These are phyloP conservation scores for Sternotherus odoratus DNA, from an alignment of 2,797 vertebrate species.

Conservation along the genomic window DNA sequence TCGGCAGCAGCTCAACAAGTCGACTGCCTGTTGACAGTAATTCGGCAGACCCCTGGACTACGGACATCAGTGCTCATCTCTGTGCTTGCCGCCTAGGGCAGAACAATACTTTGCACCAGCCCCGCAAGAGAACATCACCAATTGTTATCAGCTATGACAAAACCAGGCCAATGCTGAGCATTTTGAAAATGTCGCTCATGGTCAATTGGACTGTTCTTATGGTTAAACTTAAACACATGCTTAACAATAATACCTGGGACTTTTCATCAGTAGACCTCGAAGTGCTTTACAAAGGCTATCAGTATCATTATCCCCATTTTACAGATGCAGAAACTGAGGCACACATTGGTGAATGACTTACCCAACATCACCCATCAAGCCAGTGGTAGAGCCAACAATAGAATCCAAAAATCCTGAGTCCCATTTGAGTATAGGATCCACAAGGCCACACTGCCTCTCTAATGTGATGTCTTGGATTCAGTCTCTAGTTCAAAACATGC, in stretches of 20 bases:
- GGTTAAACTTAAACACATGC: neutral
- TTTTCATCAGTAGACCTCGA: neutral
- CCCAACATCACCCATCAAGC: neutral
- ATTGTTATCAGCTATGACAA: neutral
- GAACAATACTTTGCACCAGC: too few relatives aligned
- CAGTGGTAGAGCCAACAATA: neutral
- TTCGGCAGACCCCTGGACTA: too few relatives aligned
- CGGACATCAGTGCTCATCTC: too few relatives aligned
- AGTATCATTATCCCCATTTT: neutral
- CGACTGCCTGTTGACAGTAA: too few relatives aligned
- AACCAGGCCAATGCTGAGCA: neutral
- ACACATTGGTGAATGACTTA: neutral
- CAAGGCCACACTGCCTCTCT: neutral
- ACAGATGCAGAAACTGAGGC: neutral
- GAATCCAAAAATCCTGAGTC: neutral
- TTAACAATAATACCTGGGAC: neutral
- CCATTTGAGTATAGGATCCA: neutral
- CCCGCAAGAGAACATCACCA: neutral
- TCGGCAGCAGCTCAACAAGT: too few relatives aligned
- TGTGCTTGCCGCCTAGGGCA: too few relatives aligned
- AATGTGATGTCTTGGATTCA: neutral
- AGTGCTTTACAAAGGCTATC: neutral
- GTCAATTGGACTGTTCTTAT: neutral
- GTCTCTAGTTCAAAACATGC: neutral
- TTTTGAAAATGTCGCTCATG: neutral